Percentiles rank a stretch among this genome's conserved stretches.
Evolutionary conservation across 2,113 vertebrate species (phyloP).

Genomic region (Centropristis striata): DNA sequence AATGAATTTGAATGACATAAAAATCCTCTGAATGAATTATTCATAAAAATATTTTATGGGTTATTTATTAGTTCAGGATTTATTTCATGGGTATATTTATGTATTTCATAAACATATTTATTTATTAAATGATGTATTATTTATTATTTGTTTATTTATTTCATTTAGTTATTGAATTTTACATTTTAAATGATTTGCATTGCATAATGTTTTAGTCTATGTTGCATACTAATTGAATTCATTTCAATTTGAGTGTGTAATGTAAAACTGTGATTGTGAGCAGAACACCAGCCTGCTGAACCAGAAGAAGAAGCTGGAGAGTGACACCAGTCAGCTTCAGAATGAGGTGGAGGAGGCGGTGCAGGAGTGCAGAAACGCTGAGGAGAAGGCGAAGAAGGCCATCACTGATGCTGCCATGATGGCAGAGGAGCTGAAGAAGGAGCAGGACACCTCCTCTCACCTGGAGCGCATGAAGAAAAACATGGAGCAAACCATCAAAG

Average conservation of each 20-base stretch:
- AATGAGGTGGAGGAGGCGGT: conserved; percentile 82
- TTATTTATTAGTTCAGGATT: too few species aligned
- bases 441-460: conserved; percentile 91
- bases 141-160: too few species aligned
- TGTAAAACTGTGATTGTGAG: background rate
- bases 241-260: too few species aligned
- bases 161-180: too few species aligned
- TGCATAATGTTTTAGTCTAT: too few species aligned
- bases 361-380: conserved; percentile 82
- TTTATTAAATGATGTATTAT: too few species aligned
- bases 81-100: too few species aligned
- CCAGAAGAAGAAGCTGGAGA: conserved; percentile 64
- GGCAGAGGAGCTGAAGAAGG: conserved; percentile 93
- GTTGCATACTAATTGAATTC: conserved; percentile 42
- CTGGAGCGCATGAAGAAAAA: conserved; percentile 89
- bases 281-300: conserved; percentile 70
- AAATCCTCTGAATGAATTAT: too few species aligned
- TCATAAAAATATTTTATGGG: too few species aligned
- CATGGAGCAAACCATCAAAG: conserved; percentile 81
- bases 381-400: conserved; percentile 81
- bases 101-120: too few species aligned
- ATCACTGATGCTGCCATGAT: conserved; percentile 89
- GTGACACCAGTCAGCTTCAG: conserved; percentile 73
- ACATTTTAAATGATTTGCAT: too few species aligned
- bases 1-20: too few species aligned